Percentiles rank a stretch among this genome's conserved stretches.
Evolutionary conservation across 2,888 invertebrate species (phyloP).

Genomic region (Diarsia brunnea): DNA sequence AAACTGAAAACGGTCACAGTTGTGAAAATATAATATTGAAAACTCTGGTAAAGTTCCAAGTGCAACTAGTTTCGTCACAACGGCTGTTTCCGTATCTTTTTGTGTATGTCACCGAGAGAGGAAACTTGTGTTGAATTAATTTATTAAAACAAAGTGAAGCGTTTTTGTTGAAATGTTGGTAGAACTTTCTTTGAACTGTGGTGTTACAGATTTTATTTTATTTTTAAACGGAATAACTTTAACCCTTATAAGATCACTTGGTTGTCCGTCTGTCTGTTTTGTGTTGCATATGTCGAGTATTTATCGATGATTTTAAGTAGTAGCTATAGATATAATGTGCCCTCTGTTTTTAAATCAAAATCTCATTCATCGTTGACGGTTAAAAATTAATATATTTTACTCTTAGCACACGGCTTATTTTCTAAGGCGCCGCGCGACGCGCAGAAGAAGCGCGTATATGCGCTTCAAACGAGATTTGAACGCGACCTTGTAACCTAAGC

Average conservation of each 20-base stretch:
- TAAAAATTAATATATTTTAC: too few relatives aligned
- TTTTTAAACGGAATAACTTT: background rate
- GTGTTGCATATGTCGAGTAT: background rate
- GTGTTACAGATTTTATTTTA: background rate
- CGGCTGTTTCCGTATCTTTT: constrained; percentile 52
- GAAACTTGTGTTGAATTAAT: constrained; percentile 51
- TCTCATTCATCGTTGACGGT: too few relatives aligned
- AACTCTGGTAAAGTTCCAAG: constrained; percentile 31
- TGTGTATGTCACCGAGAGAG: constrained; percentile 32
- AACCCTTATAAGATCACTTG: background rate
- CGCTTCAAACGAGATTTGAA: too few relatives aligned
- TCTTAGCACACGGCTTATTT: too few relatives aligned
- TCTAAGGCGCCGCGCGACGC: too few relatives aligned
- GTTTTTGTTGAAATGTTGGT: constrained; percentile 30
- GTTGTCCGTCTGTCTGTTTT: background rate
- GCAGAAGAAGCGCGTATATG: too few relatives aligned
- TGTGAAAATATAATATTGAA: constrained; percentile 55
- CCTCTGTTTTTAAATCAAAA: too few relatives aligned
- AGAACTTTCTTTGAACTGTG: background rate
- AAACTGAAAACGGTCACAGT: constrained; percentile 22
- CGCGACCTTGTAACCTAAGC: too few relatives aligned
- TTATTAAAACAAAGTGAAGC: constrained; percentile 14
- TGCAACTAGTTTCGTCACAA: constrained; percentile 47
- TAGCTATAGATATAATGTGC: too few relatives aligned
- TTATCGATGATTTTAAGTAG: background rate